A percentile compares a stretch with the other conserved stretches of the same genome.
phyloP scores from a whole-genome alignment of 37 sponge, comb jelly and placozoan species.

The Eunapius fragilis region DNA sequence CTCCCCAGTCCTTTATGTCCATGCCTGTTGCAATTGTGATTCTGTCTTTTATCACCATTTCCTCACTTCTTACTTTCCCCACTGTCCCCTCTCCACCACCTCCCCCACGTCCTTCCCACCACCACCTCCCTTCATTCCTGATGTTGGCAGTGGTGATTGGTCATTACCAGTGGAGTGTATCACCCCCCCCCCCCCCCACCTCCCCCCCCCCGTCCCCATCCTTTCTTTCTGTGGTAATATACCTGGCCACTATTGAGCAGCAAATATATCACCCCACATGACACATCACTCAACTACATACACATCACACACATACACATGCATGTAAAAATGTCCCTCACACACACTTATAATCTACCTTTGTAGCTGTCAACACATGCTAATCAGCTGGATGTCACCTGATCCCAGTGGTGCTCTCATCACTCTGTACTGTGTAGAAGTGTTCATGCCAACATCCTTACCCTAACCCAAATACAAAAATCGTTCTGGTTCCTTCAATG shows the following conservation, averaged over 20 bases:
- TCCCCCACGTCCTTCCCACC: background rate
- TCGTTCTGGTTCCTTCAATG: too few relatives aligned
- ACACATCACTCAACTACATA: too few relatives aligned
- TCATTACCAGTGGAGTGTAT: conserved; percentile 1
- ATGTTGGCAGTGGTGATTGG: conserved; percentile 55
- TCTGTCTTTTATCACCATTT: background rate
- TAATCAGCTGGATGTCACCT: conserved; percentile 57
- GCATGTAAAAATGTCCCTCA: background rate
- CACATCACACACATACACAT: background rate
- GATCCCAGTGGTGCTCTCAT: conserved; percentile 46
- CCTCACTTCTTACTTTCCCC: background rate
- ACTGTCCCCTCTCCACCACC: background rate
- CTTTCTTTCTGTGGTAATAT: conserved; percentile 22
- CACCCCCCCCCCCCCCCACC: too few relatives aligned
- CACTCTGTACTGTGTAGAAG: conserved; percentile 47
- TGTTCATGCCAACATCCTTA: background rate
- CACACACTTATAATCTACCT: background rate
- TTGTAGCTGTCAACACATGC: conserved; percentile 33
- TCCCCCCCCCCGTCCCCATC: conserved; percentile 54
- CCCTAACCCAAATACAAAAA: too few relatives aligned
- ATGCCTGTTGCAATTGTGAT: background rate
- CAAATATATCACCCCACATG: too few relatives aligned
- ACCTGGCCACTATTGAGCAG: too few relatives aligned
- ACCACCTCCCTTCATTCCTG: too few relatives aligned
- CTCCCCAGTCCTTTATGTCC: conserved; percentile 32